A percentile compares a stretch with the other conserved stretches of the same genome.
Conservation (phyloP, 2,797 vertebrate species). For the Sylvilagus floridanus region DNA sequence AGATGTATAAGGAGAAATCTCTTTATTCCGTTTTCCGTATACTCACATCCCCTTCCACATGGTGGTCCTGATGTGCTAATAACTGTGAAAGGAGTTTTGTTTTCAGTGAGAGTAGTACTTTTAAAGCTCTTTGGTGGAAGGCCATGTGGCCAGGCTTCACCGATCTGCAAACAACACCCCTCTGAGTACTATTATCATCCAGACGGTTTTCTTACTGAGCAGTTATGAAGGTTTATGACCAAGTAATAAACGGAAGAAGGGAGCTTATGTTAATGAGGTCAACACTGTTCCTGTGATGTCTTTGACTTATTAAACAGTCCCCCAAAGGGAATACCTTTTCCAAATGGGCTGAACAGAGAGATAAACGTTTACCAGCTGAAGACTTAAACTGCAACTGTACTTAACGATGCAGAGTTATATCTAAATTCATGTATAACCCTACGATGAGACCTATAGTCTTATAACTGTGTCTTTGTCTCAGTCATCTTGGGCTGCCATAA, state of each 20-base stretch:
- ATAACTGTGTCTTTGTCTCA: neutral
- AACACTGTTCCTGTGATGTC: constrained; percentile 77
- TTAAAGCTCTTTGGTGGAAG: constrained; percentile 78
- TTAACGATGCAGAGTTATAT: neutral
- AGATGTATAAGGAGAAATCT: neutral
- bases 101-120: constrained; percentile 74
- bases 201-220: constrained; percentile 79
- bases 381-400: neutral
- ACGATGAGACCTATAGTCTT: neutral
- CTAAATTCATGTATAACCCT: neutral
- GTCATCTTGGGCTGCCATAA: neutral
- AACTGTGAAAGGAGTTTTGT: constrained; percentile 78
- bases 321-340: constrained; percentile 76
- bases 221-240: constrained; percentile 85
- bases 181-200: constrained; percentile 79
- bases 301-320: constrained; percentile 79
- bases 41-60: neutral
- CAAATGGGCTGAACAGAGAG: constrained; percentile 74
- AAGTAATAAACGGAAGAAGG: constrained; percentile 81
- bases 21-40: neutral
- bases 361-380: constrained; percentile 63
- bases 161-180: constrained; percentile 74
- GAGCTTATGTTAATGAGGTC: constrained; percentile 84
- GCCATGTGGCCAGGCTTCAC: constrained; percentile 66
- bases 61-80: constrained; percentile 33